phyloP scores from a whole-genome alignment of 2,113 vertebrate genomes.

The Neolamprologus longior region DNA sequence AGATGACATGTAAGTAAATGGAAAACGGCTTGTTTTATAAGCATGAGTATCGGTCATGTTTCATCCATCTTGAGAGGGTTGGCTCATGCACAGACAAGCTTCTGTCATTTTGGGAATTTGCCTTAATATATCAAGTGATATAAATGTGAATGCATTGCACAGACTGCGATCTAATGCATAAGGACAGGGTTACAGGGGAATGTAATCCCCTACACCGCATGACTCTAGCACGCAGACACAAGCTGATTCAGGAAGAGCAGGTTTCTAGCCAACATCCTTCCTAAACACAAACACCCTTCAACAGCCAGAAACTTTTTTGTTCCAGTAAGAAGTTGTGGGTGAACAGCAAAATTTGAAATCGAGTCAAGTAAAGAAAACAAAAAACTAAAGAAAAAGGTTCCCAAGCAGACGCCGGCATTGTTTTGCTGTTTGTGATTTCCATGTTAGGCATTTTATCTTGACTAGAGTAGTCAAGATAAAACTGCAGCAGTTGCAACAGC shows the following conservation, averaged over 20 bases:
- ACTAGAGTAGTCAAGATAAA: neutral
- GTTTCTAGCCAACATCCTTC: slow-evolving; percentile 50
- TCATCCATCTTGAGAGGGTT: neutral
- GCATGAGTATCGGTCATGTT: neutral
- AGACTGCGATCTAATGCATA: neutral
- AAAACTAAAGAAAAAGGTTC: neutral
- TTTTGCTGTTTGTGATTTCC: neutral
- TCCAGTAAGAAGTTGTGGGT: neutral
- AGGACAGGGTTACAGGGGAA: neutral
- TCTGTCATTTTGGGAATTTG: slow-evolving; percentile 29
- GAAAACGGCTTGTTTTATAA: slow-evolving; percentile 16
- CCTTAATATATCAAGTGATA: slow-evolving; percentile 32
- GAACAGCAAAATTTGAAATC: neutral
- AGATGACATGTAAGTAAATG: slow-evolving; percentile 1
- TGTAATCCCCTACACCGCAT: neutral
- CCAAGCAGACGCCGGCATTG: neutral
- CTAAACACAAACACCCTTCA: slow-evolving; percentile 56
- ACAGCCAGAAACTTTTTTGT: slow-evolving; percentile 1
- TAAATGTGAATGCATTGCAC: slow-evolving; percentile 20
- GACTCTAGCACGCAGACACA: neutral
- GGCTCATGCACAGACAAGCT: slow-evolving; percentile 30
- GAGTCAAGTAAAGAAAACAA: neutral
- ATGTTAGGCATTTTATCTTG: slow-evolving; percentile 7
- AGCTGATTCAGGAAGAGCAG: slow-evolving; percentile 48
- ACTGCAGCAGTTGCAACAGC: neutral